Evolutionary conservation across 2,113 vertebrate genomes (phyloP), one percentile per base, ranked within the genome.

Genomic region (Rhizomys pruinosus): DNA sequence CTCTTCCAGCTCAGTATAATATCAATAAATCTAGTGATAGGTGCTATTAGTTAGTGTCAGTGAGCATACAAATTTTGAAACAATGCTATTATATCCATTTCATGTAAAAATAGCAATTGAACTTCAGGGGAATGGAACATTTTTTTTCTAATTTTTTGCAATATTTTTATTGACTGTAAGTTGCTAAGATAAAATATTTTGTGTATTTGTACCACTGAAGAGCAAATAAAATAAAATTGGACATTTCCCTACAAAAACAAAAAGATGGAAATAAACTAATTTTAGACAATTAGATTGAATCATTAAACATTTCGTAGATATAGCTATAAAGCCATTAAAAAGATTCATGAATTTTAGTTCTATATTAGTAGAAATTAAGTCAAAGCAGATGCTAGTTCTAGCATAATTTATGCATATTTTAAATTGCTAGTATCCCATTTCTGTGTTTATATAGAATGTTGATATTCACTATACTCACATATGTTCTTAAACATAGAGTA

Each of bases 61-160:
- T 89, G 37, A 32, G 37, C 64, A 39, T 73, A 15, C 25, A 22
- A 1, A 61, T 61, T 89, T 87, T n/a, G 34, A 88, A 94, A 52
- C 9, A 0, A 19, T 1, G 7, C 6, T 55, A 25, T 29, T 55
- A 22, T 89, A 34, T 55, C 71, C 5, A 5, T 90, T 80, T 87
- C 55, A 74, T 59, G 82, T 3, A 84, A 15, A 68, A 76, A 39
- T 59, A 78, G 37, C 57, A 71, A 68, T 23, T 77, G 37, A 82
- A 91, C n/a, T 81, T 89, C 32, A 68, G 17, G 8, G 25, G n/a
- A 91, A 95, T 77, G 17, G 29, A 96, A 79, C 13, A 68, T 59
- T 79, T 92, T 64, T 23, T 9, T 3, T 86, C n/a, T 11, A 52
- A 80, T 57, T 77, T 84, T 94, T 92, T 94, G 23, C 4, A 94